phyloP scores from a whole-genome alignment of 30 jellyfish, hydroid and myxozoan species.

The Morbakka virulenta region DNA sequence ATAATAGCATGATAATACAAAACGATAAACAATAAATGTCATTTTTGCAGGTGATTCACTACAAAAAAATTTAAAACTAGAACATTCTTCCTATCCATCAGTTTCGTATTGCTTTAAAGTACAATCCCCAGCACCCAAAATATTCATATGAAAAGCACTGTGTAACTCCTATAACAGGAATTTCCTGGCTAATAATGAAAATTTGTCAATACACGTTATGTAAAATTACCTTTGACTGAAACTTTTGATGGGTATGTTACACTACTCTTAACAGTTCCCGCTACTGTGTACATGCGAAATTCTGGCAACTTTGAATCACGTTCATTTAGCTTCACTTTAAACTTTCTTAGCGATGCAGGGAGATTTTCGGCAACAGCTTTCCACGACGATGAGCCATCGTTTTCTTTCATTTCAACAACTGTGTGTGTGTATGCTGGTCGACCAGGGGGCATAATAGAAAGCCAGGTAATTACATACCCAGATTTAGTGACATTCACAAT shows the following conservation, averaged over 20 bases:
- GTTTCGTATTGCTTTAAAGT: no score
- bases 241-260: slow-evolving; percentile 13
- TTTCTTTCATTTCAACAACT: slow-evolving; percentile 24
- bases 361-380: slow-evolving; percentile 14
- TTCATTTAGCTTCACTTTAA: slow-evolving; percentile 2
- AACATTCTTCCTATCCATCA: no score
- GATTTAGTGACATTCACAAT: slow-evolving; percentile 44
- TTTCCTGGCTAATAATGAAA: no score
- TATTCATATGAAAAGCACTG: no score
- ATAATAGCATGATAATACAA: no score
- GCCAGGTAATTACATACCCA: slow-evolving; percentile 80
- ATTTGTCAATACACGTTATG: not conserved
- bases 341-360: not conserved
- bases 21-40: no score
- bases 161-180: no score
- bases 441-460: slow-evolving; percentile 69
- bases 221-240: not conserved
- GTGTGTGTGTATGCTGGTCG: slow-evolving; percentile 64
- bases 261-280: slow-evolving; percentile 24
- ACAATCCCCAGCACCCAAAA: no score
- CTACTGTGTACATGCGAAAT: slow-evolving; percentile 57
- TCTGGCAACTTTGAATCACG: not conserved
- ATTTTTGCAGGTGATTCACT: no score
- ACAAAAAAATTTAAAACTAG: no score
- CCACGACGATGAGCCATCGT: slow-evolving; percentile 36